These are phyloP conservation scores for Miniopterus natalensis DNA, from an alignment of 2,113 vertebrate genomes.

Conservation along the genomic window DNA sequence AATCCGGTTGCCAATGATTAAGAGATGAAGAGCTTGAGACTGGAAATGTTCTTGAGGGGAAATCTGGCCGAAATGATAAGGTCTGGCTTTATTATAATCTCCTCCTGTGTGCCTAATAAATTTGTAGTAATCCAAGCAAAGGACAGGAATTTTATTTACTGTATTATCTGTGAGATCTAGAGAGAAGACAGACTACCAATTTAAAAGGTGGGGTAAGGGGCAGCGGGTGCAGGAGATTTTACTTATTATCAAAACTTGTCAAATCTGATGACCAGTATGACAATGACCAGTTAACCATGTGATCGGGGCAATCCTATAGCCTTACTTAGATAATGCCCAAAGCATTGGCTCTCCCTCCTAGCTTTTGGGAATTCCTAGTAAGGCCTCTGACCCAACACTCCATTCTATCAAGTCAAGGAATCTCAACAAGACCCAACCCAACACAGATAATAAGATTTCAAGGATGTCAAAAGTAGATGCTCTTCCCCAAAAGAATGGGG, in stretches of 20 bases:
- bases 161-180: slow-evolving; percentile 51
- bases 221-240: neutral
- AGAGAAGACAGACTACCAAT: slow-evolving; percentile 52
- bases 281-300: neutral
- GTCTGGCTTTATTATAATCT: slow-evolving; percentile 76
- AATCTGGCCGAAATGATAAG: slow-evolving; percentile 71
- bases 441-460: slow-evolving; percentile 24
- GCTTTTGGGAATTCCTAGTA: neutral
- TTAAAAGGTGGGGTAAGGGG: neutral
- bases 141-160: slow-evolving; percentile 73
- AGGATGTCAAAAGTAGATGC: neutral
- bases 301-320: neutral
- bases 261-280: neutral
- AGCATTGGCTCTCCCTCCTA: neutral
- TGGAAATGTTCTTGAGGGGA: slow-evolving; percentile 73
- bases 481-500: neutral
- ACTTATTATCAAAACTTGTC: neutral
- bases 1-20: slow-evolving; percentile 75
- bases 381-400: neutral
- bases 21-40: slow-evolving; percentile 80
- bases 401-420: slow-evolving; percentile 3
- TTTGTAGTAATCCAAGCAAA: slow-evolving; percentile 75
- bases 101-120: slow-evolving; percentile 76
- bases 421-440: slow-evolving; percentile 32
- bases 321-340: neutral